Base-by-base conservation (phyloP, 1,140 invertebrate genomes). In the Psilanteris sp. region DNA sequence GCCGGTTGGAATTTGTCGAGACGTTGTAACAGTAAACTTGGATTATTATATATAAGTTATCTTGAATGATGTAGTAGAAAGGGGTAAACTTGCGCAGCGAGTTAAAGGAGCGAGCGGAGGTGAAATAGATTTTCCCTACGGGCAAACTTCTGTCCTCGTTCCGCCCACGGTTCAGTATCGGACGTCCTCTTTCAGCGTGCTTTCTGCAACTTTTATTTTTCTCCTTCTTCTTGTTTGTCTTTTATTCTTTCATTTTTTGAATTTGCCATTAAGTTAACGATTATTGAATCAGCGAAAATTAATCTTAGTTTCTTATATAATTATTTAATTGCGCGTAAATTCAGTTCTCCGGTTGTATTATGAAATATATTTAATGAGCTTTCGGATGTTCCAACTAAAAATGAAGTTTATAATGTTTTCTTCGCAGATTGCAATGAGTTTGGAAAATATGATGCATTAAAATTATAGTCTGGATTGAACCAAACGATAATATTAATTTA, bases 21-120 rank as follows among this genome's bases (percentile, higher is more conserved):
- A 70, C 16, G 46, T 10, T 18, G 16, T 34, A 39, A 29, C 20
- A 6, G 44, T 52, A 34, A 39, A 59, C 44, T 52, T 43, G 66
- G 54, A 32, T 59, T 70, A 70, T 61, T 70, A 52, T 59, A n/a
- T n/a, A 61, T 70, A 70, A 70, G 66, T 70, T 36, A 52, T 44
- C 54, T 34, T 70, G 54, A 70, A 70, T 70, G 34, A 54, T 24
- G 66, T 8, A 48, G 24, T 10, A 11, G 20, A 24, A 27, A 48
- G 44, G 44, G 54, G 44, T 50, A 18, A 55, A 52, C 29, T 55
- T 46, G 18, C 7, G 24, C 32, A 13, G 20, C 43, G 16, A 50
- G 36, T 61, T 44, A 44, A 61, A 61, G 36, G 15, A 52, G 36
- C 36, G 43, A 39, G 8, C 18, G 18, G 24, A 50, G 14, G 3